Percentiles rank a stretch among this genome's conserved stretches.
phyloP scores from a whole-genome alignment of 2,888 invertebrate species.

The Rosalia funebris region DNA sequence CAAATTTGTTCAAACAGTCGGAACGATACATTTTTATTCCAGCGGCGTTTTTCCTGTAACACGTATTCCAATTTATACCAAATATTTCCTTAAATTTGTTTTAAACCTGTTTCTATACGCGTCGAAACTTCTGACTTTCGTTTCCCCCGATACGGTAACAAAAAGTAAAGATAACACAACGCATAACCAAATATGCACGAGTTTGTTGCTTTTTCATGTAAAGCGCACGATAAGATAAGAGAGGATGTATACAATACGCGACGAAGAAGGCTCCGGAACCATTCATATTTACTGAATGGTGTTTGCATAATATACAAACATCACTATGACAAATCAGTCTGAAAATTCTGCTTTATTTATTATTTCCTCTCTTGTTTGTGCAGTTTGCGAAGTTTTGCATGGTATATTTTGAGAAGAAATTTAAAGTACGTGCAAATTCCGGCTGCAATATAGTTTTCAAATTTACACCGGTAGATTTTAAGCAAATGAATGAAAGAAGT shows the following conservation, averaged over 20 bases:
- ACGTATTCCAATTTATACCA: slow-evolving; percentile 16
- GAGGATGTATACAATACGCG: slow-evolving; percentile 29
- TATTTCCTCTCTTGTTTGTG: slow-evolving; percentile 42
- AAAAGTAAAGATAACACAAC: slow-evolving; percentile 24
- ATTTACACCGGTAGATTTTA: no score
- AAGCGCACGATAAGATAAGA: slow-evolving; percentile 40
- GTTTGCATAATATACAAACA: slow-evolving; percentile 51
- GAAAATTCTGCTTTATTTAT: slow-evolving; percentile 51
- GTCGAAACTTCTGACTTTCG: slow-evolving; percentile 22
- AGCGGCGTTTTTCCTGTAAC: neutral
- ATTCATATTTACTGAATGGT: slow-evolving; percentile 33
- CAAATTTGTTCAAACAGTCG: slow-evolving; percentile 18
- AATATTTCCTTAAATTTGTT: slow-evolving; percentile 21
- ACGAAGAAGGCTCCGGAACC: slow-evolving; percentile 43
- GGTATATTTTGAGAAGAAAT: no score
- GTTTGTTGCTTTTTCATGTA: slow-evolving; percentile 34
- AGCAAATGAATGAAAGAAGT: no score
- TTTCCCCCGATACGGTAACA: slow-evolving; percentile 14
- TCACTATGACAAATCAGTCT: slow-evolving; percentile 34
- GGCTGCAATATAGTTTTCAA: no score
- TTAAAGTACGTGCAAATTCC: no score
- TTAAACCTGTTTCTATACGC: slow-evolving; percentile 19
- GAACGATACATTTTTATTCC: slow-evolving; percentile 11
- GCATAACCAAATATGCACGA: slow-evolving; percentile 25
- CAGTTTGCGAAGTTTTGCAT: neutral